These are phyloP conservation scores for Rhinolophus ferrumequinum DNA, from an alignment of 2,113 vertebrate genomes.

Conservation along the genomic window DNA sequence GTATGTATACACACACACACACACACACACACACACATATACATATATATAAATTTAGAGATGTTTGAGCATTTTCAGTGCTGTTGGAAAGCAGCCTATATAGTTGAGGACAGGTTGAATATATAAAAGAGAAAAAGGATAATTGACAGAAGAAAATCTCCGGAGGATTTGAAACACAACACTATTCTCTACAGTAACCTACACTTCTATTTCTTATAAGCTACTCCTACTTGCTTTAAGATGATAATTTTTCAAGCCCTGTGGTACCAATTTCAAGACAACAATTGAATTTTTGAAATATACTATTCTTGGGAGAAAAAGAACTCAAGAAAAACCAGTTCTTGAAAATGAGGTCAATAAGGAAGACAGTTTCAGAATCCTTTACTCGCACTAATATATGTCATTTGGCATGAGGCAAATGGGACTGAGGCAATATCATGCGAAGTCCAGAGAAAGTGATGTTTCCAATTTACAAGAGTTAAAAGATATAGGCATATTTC, in stretches of 20 bases:
- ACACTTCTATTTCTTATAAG: slow-evolving; percentile 56
- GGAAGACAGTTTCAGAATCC: slow-evolving; percentile 65
- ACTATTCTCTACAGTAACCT: slow-evolving; percentile 29
- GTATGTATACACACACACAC: no score
- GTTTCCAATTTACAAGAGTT: slow-evolving; percentile 20
- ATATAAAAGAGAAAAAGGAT: neutral
- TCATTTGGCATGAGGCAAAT: slow-evolving; percentile 46
- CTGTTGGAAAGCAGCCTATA: neutral
- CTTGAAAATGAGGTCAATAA: slow-evolving; percentile 76
- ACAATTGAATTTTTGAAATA: slow-evolving; percentile 72
- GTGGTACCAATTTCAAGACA: slow-evolving; percentile 69
- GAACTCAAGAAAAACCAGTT: slow-evolving; percentile 38
- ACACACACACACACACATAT: no score
- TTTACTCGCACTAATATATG: neutral
- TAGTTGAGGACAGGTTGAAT: neutral
- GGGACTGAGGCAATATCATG: neutral
- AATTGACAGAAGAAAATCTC: slow-evolving; percentile 22
- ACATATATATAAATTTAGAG: neutral
- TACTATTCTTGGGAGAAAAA: slow-evolving; percentile 48
- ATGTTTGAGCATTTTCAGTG: neutral
- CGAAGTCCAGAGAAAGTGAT: slow-evolving; percentile 51
- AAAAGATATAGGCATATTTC: slow-evolving; percentile 30
- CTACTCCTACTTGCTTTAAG: slow-evolving; percentile 56
- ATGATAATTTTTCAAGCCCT: slow-evolving; percentile 73
- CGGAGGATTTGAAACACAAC: slow-evolving; percentile 51